phyloP scores from a whole-genome alignment of 1,140 invertebrate species.

The Sminthurides bifidus region DNA sequence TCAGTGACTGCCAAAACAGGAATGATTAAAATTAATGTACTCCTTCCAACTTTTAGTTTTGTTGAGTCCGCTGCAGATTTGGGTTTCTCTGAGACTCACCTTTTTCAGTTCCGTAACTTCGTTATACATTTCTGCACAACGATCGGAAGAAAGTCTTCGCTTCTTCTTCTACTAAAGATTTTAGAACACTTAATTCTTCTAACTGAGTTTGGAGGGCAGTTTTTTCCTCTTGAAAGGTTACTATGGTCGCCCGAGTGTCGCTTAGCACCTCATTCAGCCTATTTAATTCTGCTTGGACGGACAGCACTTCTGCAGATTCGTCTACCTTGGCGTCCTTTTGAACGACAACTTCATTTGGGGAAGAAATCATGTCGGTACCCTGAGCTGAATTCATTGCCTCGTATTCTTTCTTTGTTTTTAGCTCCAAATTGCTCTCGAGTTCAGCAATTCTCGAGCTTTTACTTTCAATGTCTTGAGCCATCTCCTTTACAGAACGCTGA shows the following conservation, averaged over 20 bases:
- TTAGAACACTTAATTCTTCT: neutral
- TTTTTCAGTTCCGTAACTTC: constrained; percentile 9
- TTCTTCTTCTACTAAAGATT: neutral
- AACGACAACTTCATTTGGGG: neutral
- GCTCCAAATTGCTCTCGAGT: neutral
- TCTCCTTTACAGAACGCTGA: too few relatives aligned
- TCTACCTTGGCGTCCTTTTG: constrained; percentile 9
- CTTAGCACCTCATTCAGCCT: neutral
- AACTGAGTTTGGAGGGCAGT: neutral
- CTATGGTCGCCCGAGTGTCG: neutral
- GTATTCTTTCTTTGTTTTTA: neutral
- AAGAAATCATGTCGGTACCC: too few relatives aligned
- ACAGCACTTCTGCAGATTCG: constrained; percentile 8
- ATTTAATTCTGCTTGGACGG: constrained; percentile 6
- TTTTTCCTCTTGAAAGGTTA: constrained; percentile 1
- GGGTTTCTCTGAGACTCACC: too few relatives aligned
- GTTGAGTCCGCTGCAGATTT: too few relatives aligned
- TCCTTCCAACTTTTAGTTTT: too few relatives aligned
- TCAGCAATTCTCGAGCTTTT: neutral
- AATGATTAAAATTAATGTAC: too few relatives aligned
- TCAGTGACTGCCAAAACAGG: constrained; percentile 18
- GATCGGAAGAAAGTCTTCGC: neutral
- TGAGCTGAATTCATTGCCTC: neutral
- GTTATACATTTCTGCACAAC: neutral
- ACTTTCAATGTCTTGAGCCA: neutral